A percentile compares a stretch with the other conserved stretches of the same genome.
phyloP scores from a whole-genome alignment of 2,113 vertebrate species.

The Butorides virescens region DNA sequence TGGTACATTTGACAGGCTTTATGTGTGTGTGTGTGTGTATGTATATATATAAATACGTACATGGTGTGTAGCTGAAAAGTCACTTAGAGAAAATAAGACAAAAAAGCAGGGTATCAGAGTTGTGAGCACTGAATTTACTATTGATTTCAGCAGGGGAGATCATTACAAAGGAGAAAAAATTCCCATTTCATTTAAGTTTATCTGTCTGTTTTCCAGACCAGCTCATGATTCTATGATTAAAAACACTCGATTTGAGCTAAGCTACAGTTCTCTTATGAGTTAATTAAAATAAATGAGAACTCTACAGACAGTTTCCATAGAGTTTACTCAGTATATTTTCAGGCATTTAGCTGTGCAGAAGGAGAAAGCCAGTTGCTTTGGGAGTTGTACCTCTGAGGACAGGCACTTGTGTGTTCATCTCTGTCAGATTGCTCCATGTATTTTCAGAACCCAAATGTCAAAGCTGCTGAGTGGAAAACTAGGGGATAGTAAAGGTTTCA shows the following conservation, averaged over 20 bases:
- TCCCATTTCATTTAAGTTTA: conserved; percentile 2
- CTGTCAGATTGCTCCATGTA: background rate
- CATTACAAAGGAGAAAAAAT: background rate
- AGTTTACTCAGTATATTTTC: background rate
- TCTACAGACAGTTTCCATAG: background rate
- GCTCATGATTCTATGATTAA: background rate
- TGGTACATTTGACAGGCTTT: background rate
- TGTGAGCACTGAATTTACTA: background rate
- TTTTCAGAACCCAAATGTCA: conserved; percentile 3
- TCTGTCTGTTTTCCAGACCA: background rate
- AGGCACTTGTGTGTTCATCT: background rate
- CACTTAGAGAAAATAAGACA: background rate
- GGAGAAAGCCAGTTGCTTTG: background rate
- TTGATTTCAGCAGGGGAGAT: conserved; percentile 30
- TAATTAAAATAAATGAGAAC: background rate
- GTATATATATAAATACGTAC: too few relatives aligned
- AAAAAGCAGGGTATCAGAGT: background rate
- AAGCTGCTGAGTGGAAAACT: background rate
- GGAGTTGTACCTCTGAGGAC: background rate
- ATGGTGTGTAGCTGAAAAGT: background rate
- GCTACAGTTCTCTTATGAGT: background rate
- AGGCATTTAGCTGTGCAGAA: background rate
- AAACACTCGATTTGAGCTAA: background rate
- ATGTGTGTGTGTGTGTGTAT: too few relatives aligned
- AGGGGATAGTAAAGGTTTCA: background rate